Evolutionary conservation across 2,797 vertebrate species (phyloP).

Genomic region (Arnoldichthys spilopterus): DNA sequence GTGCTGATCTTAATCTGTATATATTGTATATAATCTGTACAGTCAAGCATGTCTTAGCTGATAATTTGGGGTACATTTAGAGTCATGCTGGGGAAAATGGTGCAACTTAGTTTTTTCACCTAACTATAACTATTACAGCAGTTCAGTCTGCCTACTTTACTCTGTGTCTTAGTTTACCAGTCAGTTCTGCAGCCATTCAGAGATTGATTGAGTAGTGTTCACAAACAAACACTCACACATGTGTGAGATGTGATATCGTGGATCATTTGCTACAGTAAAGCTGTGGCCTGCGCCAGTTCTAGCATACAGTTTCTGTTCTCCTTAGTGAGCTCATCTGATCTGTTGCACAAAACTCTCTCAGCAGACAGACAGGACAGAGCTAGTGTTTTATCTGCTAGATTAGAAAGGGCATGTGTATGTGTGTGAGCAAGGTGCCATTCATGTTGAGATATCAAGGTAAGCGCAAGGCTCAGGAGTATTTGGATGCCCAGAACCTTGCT

Average conservation of each 20-base stretch:
- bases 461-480: neutral
- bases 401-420: conserved; percentile 6
- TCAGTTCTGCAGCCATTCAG: conserved; percentile 5
- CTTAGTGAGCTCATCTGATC: conserved; percentile 23
- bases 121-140: neutral
- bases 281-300: neutral
- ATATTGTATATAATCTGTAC: too few species aligned
- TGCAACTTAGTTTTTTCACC: neutral
- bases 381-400: conserved; percentile 17
- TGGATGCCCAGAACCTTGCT: neutral
- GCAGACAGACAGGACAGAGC: conserved; percentile 22
- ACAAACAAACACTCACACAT: neutral
- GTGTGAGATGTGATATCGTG: conserved; percentile 8
- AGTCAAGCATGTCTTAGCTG: too few species aligned
- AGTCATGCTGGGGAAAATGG: neutral
- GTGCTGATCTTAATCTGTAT: too few species aligned
- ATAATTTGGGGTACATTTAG: too few species aligned
- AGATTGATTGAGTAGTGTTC: neutral
- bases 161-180: conserved; percentile 24
- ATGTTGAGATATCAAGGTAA: neutral
- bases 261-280: conserved; percentile 8
- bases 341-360: conserved; percentile 22
- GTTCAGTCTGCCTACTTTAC: neutral
- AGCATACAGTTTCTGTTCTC: neutral
- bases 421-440: neutral